Base-by-base conservation (phyloP, 2,888 invertebrate genomes). In the Ornithoptera priamus region DNA sequence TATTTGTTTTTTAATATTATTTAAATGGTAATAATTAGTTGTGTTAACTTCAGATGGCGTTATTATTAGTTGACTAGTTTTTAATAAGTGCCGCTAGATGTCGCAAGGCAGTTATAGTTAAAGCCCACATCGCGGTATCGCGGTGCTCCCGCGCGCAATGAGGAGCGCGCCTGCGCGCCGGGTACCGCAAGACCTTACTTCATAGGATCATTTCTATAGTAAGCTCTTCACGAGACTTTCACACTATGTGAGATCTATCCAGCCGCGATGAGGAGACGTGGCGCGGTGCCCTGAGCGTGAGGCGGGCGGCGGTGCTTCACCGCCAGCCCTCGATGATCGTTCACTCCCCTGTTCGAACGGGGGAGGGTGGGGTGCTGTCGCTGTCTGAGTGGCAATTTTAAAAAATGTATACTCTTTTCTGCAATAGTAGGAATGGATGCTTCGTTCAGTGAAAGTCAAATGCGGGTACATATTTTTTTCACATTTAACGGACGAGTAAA, bases 311-410 rank as follows among this genome's bases (percentile, higher is more conserved):
- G 46, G 64, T 53, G 58, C n/a, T 53, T 22, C 61, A 60, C 64
- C 46, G 68, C 24, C 68, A 68, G 68, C 68, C 50, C 59, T 68
- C 68, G 68, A 63, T 68, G 68, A 68, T 68, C 68, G 68, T 68
- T 68, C 68, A 24, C 68, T 63, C 36, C 42, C 58, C 22, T n/a
- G 68, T 63, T 6, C 17, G 10, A 60, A 56, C 53, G 58, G 60
- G 61, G 56, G 22, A 65, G 65, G 20, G 68, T 60, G 64, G 64
- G 68, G 64, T 17, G 68, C 17, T 59, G 63, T 64, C 68, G 63
- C 64, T 65, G 61, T 65, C 61, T 70, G 65, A 71, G 68, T 64
- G 68, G 68, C 42, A 60, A 53, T 68, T 64, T 61, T 15, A 17
- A 3, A 24, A 5, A 15, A 53, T 18, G 0, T 15, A 17, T 15